Percentiles rank a stretch among this genome's conserved stretches.
Conservation (phyloP, 1,140 invertebrate genomes). For the Aphis gossypii region DNA sequence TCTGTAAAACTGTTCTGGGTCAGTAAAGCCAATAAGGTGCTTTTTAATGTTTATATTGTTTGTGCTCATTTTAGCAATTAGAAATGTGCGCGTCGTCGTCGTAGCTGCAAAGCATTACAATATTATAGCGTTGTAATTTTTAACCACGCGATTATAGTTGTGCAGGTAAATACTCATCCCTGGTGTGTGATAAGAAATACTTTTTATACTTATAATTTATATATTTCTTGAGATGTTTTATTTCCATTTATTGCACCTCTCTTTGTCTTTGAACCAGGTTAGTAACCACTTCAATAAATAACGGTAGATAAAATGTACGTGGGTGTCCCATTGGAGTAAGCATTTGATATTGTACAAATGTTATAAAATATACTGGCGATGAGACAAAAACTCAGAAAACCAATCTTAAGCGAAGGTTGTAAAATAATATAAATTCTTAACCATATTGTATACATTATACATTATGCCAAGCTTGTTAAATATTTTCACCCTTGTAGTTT, state of each 20-base stretch:
- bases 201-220: constrained; percentile 21
- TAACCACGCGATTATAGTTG: not conserved
- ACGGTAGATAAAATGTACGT: not conserved
- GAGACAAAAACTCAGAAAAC: not conserved
- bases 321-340: not conserved
- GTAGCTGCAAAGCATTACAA: not conserved
- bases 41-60: not conserved
- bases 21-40: not conserved
- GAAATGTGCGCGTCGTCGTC: not conserved
- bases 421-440: not conserved
- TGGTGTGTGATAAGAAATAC: not conserved
- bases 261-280: not conserved
- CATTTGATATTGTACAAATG: not conserved
- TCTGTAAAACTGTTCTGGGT: not conserved
- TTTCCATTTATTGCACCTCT: not conserved
- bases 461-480: not conserved
- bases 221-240: not conserved
- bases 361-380: not conserved
- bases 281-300: not conserved
- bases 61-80: not conserved
- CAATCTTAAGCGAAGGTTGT: not conserved
- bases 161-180: not conserved
- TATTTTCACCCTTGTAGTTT: not conserved
- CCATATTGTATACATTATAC: not conserved
- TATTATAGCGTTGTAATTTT: not conserved